phyloP scores from a whole-genome alignment of 2,113 vertebrate species.

The Heterochromis multidens region DNA sequence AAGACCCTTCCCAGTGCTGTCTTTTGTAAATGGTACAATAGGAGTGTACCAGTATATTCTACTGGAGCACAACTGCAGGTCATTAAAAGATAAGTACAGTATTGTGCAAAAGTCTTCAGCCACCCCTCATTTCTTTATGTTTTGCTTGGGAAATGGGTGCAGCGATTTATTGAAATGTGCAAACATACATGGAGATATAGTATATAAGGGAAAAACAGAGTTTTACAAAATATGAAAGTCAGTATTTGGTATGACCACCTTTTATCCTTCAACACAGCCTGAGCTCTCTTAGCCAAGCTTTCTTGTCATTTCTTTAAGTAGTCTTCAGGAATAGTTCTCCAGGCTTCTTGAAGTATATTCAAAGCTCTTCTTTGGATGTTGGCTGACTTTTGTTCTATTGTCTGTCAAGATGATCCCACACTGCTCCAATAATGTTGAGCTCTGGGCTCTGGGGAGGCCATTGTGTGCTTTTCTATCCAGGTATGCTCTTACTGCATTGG shows the following conservation, averaged over 20 bases:
- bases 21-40: neutral
- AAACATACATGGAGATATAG: neutral
- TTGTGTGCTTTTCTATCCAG: neutral
- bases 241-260: neutral
- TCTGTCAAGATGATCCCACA: too few species aligned
- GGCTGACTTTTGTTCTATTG: neutral
- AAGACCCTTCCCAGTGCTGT: neutral
- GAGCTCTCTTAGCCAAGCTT: neutral
- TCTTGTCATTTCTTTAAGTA: neutral
- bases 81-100: neutral
- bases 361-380: neutral
- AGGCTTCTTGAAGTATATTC: neutral
- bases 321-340: neutral
- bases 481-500: neutral
- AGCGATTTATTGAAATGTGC: neutral
- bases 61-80: neutral
- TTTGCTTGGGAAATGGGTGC: neutral
- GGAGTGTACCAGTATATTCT: neutral
- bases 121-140: neutral
- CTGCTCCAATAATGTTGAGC: too few species aligned
- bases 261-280: neutral
- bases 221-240: neutral
- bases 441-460: neutral
- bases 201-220: neutral
- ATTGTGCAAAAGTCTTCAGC: neutral